Percentiles rank a stretch among this genome's conserved stretches.
Evolutionary conservation across 2,113 vertebrate species (phyloP).

Genomic region (Dipodomys merriami): DNA sequence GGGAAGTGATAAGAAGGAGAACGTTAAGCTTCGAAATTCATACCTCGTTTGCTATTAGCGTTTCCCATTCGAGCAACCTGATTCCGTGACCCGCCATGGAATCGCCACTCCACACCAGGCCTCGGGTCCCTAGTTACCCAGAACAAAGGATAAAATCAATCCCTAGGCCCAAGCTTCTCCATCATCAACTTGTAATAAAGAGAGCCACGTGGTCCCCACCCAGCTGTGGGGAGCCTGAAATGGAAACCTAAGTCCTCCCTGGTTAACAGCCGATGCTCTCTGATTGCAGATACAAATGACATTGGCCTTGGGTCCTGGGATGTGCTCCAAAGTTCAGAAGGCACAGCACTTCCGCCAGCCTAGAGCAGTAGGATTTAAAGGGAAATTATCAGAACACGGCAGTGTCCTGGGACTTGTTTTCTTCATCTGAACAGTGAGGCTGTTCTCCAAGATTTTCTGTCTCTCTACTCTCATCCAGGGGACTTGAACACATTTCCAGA

Average conservation of each 20-base stretch:
- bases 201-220: not conserved
- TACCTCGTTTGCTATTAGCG: no score
- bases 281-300: not conserved
- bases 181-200: constrained; percentile 34
- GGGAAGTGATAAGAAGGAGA: not conserved
- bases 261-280: not conserved
- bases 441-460: not conserved
- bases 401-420: not conserved
- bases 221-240: not conserved
- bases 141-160: constrained; percentile 13
- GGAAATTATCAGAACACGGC: not conserved
- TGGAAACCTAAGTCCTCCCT: not conserved
- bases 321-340: not conserved
- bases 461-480: not conserved
- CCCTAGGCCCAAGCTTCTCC: not conserved
- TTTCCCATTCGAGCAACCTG: no score
- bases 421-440: not conserved
- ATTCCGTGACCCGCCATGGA: no score
- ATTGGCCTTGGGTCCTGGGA: not conserved
- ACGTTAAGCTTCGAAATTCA: not conserved
- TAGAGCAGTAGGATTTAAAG: not conserved
- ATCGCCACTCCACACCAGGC: not conserved
- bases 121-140: not conserved
- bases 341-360: not conserved
- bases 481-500: not conserved